These are phyloP conservation scores for Sycon ciliatum DNA, from an alignment of 37 sponge, comb jelly and placozoan genomes.

Conservation along the genomic window DNA sequence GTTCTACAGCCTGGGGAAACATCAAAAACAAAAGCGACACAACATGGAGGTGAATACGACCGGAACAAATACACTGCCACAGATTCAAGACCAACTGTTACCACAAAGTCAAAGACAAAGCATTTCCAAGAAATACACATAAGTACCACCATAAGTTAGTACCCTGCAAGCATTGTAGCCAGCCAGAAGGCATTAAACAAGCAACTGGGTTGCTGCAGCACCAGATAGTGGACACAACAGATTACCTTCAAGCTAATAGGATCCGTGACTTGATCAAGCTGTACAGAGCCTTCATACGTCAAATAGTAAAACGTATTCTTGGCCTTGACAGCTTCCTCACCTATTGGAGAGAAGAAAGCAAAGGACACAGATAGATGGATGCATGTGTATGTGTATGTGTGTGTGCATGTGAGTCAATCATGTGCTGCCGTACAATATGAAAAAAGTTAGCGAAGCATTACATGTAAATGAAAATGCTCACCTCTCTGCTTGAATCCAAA, in stretches of 20 bases:
- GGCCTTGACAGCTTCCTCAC: constrained; percentile 52
- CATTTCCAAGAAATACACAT: too few relatives aligned
- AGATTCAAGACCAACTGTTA: too few relatives aligned
- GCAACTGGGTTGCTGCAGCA: background rate
- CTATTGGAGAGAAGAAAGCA: constrained; percentile 15
- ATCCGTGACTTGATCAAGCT: constrained; percentile 51
- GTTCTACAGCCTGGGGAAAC: constrained; percentile 55
- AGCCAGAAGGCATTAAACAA: too few relatives aligned
- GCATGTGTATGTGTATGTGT: too few relatives aligned
- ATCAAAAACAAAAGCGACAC: background rate
- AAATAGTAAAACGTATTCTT: constrained; percentile 80
- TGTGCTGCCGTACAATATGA: too few relatives aligned
- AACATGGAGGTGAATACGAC: background rate
- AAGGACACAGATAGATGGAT: background rate
- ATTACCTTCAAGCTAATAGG: constrained; percentile 32
- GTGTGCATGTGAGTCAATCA: too few relatives aligned
- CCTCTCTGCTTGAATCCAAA: constrained; percentile 91
- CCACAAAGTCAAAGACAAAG: too few relatives aligned
- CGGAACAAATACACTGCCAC: too few relatives aligned
- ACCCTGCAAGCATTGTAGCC: too few relatives aligned
- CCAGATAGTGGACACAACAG: background rate
- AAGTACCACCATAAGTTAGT: too few relatives aligned
- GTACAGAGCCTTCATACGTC: constrained; percentile 65
- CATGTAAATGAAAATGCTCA: background rate
- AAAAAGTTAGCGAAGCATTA: too few relatives aligned